Evolutionary conservation across 2,888 invertebrate species (phyloP).

Genomic region (Cantharis nigra): DNA sequence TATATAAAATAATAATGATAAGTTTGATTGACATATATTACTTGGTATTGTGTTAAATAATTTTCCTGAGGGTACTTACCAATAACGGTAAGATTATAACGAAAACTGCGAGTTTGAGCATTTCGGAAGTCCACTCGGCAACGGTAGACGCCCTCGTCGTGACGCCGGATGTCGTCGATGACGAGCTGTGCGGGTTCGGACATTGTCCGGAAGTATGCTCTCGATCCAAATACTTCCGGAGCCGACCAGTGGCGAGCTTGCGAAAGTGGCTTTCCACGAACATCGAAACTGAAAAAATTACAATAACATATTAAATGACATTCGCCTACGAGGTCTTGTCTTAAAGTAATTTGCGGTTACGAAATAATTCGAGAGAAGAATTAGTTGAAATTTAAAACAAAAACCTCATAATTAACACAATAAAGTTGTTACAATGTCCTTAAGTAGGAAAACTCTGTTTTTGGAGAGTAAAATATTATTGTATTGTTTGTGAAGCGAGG

Average conservation of each 20-base stretch:
- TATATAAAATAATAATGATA: too few relatives aligned
- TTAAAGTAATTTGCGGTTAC: neutral
- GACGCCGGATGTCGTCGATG: conserved; percentile 80
- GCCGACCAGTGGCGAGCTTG: conserved; percentile 86
- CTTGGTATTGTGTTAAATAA: neutral
- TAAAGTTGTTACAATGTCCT: conserved; percentile 24
- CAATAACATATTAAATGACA: neutral
- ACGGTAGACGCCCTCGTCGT: conserved; percentile 88
- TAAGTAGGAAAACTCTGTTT: conserved; percentile 21
- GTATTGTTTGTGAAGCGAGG: conserved; percentile 23
- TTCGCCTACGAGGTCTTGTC: neutral
- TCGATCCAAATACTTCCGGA: conserved; percentile 81
- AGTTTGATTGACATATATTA: too few relatives aligned
- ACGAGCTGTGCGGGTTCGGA: conserved; percentile 81
- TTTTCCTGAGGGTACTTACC: conserved; percentile 65
- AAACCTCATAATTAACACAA: conserved; percentile 24
- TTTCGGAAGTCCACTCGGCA: conserved; percentile 90
- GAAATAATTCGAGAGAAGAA: neutral
- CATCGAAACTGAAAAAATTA: conserved; percentile 73
- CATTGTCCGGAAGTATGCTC: conserved; percentile 81
- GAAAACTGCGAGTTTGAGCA: conserved; percentile 86
- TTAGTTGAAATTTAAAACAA: neutral
- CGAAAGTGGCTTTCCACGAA: conserved; percentile 78
- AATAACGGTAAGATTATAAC: conserved; percentile 88
- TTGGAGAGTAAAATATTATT: conserved; percentile 28